Evolutionary conservation across 2,797 vertebrate genomes (phyloP), one percentile per base, ranked within the genome.

Genomic region (Hylomyscus alleni): DNA sequence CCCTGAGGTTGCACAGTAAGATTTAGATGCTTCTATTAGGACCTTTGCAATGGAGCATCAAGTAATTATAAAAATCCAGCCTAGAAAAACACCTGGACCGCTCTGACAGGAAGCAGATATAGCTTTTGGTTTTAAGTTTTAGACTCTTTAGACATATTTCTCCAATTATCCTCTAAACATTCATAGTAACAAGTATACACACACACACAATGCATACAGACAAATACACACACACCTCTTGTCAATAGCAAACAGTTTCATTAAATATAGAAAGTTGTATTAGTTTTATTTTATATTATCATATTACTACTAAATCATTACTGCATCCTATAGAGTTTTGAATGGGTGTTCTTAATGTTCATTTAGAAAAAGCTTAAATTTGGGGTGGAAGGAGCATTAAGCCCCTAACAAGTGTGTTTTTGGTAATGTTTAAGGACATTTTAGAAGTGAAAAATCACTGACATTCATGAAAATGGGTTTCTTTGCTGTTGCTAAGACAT

Each of bases 21-120:
- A 97, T 98, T 97, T 98, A 97, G 82, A 91, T 95, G 94, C 75
- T 97, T 97, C 96, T 97, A 52, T 83, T 94, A 97, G 69, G 69
- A 90, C 73, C 69, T 96, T 89, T 96, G 78, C 86, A 97, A 12
- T 13, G 82, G 37, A 47, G 24, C 31, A 83, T 77, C 90, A 97
- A 93, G 92, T 75, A 97, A 96, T 93, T 96, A 95, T 69, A 84
- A 95, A 97, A 97, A 83, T 88, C 65, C 93, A 95, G 76, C 47
- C 76, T 87, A 81, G 22, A 96, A 98, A 97, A 88, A 10, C 72
- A 92, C 92, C 58, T 94, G 76, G 62, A 91, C 89, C 93, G 58
- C 1, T 76, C 85, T 52, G 15, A 94, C 31, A 76, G 19, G 10
- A 97, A 93, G 65, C 83, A 31, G 84, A 69, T 69, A 22, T 2